Evolutionary conservation across 2,888 invertebrate species (phyloP).

Genomic region (Holacanthella duospinosa): DNA sequence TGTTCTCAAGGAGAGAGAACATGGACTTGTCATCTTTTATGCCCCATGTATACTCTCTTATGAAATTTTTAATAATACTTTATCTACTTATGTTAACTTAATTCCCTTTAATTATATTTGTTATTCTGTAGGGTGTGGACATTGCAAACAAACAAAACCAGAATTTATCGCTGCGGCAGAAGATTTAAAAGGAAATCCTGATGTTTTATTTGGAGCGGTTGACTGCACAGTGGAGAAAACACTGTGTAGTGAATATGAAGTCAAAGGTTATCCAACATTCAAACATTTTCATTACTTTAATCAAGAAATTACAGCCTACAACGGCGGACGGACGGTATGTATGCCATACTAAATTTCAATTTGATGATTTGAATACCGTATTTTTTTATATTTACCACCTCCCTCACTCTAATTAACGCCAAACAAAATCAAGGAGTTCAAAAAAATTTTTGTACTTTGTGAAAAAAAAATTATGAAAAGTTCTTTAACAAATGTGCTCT

Average conservation of each 20-base stretch:
- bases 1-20: constrained; percentile 71
- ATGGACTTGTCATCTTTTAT: constrained; percentile 81
- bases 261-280: constrained; percentile 75
- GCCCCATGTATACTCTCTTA: constrained; percentile 88
- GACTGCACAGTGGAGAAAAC: constrained; percentile 58
- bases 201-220: constrained; percentile 68
- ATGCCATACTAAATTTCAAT: too few species aligned
- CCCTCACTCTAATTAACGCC: too few species aligned
- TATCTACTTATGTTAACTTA: too few species aligned
- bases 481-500: too few species aligned
- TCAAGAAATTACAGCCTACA: constrained; percentile 57
- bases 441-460: too few species aligned
- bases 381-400: too few species aligned
- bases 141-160: constrained; percentile 78
- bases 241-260: constrained; percentile 58
- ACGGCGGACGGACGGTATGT: constrained; percentile 60
- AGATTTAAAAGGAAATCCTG: constrained; percentile 61
- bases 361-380: too few species aligned
- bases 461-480: too few species aligned
- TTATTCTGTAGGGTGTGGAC: constrained; percentile 90
- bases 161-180: constrained; percentile 66
- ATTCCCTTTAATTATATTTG: too few species aligned
- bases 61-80: too few species aligned
- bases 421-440: too few species aligned
- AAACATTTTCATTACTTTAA: constrained; percentile 75